These are phyloP conservation scores for Leptinotarsa lineolata DNA, from an alignment of 1,140 invertebrate genomes.

Conservation along the genomic window DNA sequence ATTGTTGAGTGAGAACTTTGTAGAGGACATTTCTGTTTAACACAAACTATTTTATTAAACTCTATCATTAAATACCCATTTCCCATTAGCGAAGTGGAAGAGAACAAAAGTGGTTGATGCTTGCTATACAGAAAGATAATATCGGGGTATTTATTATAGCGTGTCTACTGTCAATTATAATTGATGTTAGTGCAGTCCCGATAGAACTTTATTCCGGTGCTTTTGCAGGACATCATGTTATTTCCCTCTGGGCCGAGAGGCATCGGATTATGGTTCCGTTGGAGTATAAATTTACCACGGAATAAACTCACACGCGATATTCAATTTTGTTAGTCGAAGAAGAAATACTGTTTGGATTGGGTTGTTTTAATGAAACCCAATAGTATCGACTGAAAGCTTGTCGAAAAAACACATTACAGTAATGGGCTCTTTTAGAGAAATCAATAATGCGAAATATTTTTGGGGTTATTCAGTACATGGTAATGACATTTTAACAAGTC, in stretches of 20 bases:
- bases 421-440: too few species aligned
- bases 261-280: slow-evolving; percentile 28
- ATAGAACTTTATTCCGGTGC: slow-evolving; percentile 39
- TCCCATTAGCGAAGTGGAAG: not conserved
- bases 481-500: too few species aligned
- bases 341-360: slow-evolving; percentile 8
- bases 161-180: slow-evolving; percentile 41
- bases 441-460: too few species aligned
- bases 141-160: slow-evolving; percentile 15
- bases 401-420: too few species aligned
- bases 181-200: slow-evolving; percentile 35
- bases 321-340: slow-evolving; percentile 20
- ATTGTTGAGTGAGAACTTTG: too few species aligned
- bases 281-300: slow-evolving; percentile 34
- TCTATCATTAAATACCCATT: not conserved
- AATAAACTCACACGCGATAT: slow-evolving; percentile 31
- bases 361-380: too few species aligned
- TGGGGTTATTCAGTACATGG: too few species aligned
- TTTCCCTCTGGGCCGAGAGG: slow-evolving; percentile 37
- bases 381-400: too few species aligned
- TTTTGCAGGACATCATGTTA: slow-evolving; percentile 45
- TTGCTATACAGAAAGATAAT: slow-evolving; percentile 20
- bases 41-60: too few species aligned
- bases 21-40: not conserved
- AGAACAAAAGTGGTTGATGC: slow-evolving; percentile 6